Base-by-base conservation (phyloP, 1,140 invertebrate genomes). In the Bombus polaris region DNA sequence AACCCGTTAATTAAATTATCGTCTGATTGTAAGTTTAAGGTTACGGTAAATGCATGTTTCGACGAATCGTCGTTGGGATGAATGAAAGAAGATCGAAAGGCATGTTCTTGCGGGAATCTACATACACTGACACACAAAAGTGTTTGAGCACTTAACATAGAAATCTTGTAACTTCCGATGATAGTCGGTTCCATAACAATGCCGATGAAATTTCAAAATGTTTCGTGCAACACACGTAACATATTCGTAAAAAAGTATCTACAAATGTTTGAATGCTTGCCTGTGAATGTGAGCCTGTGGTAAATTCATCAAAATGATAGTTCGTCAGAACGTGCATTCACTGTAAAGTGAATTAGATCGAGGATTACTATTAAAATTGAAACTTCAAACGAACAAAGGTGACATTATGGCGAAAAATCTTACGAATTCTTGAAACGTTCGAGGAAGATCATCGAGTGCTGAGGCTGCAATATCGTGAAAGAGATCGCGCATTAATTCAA, bases 401-500 rank as follows among this genome's bases (percentile, higher is more conserved):
- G 13, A 32, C 32, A 66, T 66, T 66, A 15, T 66, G 13, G 2
- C 2, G 75, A 59, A 42, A 39, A 57, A 28, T 68, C n/a, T n/a
- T 22, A 6, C 6, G 37, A 83, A 39, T 76, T 15, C 9, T 22
- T 10, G 3, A 1, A 65, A 42, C n/a, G 13, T 37, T 65, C 22
- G 15, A 72, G 42, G 65, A 59, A 15, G n/a, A 73, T 22, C 44
- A 53, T n/a, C 59, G 9, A 44, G 13, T 28, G 71, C 66, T 75
- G 71, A 81, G 4, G 32, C 37, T 81, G 79, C 59, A 75, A 73
- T 42, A 74, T 66, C 62, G 35, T 4, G n/a, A 28, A 59, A 44
- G 35, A 42, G 53, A 35, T 42, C 74, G 42, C 72, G 83, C 83
- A 93, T 92, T 93, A 93, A 93, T 93, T 93, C 88, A 93, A 93